phyloP scores from a whole-genome alignment of 2,888 invertebrate species.

The Ferrisia virgata region DNA sequence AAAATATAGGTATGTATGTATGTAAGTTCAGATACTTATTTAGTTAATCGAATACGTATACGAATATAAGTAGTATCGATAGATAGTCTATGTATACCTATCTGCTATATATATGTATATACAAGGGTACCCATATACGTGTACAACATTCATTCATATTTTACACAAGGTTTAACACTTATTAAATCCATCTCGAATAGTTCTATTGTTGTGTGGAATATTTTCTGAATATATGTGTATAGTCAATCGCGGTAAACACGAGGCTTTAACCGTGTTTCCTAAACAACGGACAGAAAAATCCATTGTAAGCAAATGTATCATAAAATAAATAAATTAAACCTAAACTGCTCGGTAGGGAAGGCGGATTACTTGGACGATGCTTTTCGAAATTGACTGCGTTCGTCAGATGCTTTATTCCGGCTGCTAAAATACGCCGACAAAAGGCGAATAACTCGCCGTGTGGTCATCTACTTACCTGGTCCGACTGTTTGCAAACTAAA shows the following conservation, averaged over 20 bases:
- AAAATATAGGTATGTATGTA: no score
- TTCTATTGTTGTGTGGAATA: not conserved
- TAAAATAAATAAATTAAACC: constrained; percentile 46
- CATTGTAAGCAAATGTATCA: constrained; percentile 46
- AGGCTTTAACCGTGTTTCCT: constrained; percentile 7
- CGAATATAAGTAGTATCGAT: no score
- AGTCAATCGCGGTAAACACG: not conserved
- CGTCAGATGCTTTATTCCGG: constrained; percentile 42
- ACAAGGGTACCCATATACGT: not conserved
- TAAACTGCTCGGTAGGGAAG: constrained; percentile 44
- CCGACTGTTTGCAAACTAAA: constrained; percentile 38
- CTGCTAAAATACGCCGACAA: constrained; percentile 40
- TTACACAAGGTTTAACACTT: constrained; percentile 4
- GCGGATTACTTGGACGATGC: constrained; percentile 37
- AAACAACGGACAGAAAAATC: constrained; percentile 29
- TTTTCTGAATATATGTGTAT: not conserved
- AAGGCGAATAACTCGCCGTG: constrained; percentile 43
- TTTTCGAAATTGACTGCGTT: constrained; percentile 41
- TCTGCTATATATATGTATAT: not conserved
- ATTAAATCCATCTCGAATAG: not conserved
- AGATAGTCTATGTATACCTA: no score
- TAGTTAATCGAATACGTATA: no score
- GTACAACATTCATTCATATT: not conserved
- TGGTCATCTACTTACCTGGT: constrained; percentile 43
- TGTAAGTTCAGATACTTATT: no score